These are phyloP conservation scores for Solea senegalensis DNA, from an alignment of 2,113 vertebrate genomes.

Conservation along the genomic window DNA sequence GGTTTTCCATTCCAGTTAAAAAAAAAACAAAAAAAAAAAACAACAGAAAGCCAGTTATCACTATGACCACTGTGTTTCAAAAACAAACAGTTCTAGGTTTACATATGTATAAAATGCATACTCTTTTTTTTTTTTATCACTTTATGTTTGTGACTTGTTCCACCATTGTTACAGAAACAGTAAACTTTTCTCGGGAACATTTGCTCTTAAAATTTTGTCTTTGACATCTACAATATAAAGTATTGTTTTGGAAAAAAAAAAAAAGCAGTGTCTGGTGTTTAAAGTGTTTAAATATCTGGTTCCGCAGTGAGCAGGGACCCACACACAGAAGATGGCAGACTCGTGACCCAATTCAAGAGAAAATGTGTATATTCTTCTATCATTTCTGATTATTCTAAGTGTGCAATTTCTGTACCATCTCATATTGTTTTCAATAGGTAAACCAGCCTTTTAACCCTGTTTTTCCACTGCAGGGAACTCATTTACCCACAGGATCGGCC, in stretches of 20 bases:
- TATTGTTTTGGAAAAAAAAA: constrained; percentile 88
- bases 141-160: constrained; percentile 73
- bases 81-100: constrained; percentile 81
- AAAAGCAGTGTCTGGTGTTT: constrained; percentile 75
- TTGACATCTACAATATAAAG: constrained; percentile 88
- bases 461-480: too few relatives aligned
- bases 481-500: too few relatives aligned
- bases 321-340: too few relatives aligned
- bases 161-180: constrained; percentile 82
- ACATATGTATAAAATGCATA: constrained; percentile 82
- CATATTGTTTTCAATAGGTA: too few relatives aligned
- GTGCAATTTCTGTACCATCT: too few relatives aligned
- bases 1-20: constrained; percentile 77
- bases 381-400: too few relatives aligned
- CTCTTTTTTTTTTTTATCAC: constrained; percentile 62
- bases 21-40: constrained; percentile 29
- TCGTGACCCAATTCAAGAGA: too few relatives aligned
- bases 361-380: too few relatives aligned
- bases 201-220: constrained; percentile 85
- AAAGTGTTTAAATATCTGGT: constrained; percentile 1
- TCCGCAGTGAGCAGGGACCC: too few relatives aligned
- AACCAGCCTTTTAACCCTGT: too few relatives aligned
- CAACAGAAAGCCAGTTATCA: constrained; percentile 73
- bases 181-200: constrained; percentile 77
- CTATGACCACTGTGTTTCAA: constrained; percentile 84